phyloP scores from a whole-genome alignment of 2,888 invertebrate species.

The Clepsis dumicolana region DNA sequence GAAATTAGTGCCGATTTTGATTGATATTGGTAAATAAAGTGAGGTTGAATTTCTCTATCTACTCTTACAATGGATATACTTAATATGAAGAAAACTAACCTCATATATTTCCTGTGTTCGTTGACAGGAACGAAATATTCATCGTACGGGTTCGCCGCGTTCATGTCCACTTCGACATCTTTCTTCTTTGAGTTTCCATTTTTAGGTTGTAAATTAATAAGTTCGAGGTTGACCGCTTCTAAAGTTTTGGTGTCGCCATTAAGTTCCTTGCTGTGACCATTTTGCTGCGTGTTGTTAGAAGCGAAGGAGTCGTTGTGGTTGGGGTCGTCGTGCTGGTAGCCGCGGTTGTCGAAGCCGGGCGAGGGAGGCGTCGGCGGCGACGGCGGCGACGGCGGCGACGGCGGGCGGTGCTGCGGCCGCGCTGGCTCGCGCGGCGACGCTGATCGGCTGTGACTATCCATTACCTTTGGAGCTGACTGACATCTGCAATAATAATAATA shows the following conservation, averaged over 20 bases:
- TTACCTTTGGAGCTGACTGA: conserved; percentile 82
- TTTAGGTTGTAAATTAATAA: conserved; percentile 89
- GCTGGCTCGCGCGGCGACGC: conserved; percentile 82
- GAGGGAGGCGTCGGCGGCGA: conserved; percentile 45
- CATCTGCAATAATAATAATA: conserved; percentile 68
- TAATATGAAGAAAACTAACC: conserved; percentile 79
- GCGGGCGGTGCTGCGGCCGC: conserved; percentile 80
- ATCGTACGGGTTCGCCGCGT: conserved; percentile 90
- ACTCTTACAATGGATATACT: too few species aligned
- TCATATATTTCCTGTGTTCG: conserved; percentile 94
- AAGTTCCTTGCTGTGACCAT: conserved; percentile 74
- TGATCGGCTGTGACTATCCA: conserved; percentile 83
- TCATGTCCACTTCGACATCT: conserved; percentile 88
- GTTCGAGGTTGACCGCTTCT: conserved; percentile 93
- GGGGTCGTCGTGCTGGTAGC: conserved; percentile 76
- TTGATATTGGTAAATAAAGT: too few species aligned
- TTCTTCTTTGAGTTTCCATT: conserved; percentile 88
- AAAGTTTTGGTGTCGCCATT: conserved; percentile 78
- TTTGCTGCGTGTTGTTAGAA: conserved; percentile 69
- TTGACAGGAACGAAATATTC: conserved; percentile 95
- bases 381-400: conserved; percentile 64
- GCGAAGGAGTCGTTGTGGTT: conserved; percentile 84
- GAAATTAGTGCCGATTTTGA: too few species aligned
- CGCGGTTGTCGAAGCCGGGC: conserved; percentile 76
- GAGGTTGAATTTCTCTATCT: too few species aligned